Percentiles rank a stretch among this genome's conserved stretches.
phyloP scores from a whole-genome alignment of 2,797 vertebrate genomes.

The Melanotaenia boesemani region DNA sequence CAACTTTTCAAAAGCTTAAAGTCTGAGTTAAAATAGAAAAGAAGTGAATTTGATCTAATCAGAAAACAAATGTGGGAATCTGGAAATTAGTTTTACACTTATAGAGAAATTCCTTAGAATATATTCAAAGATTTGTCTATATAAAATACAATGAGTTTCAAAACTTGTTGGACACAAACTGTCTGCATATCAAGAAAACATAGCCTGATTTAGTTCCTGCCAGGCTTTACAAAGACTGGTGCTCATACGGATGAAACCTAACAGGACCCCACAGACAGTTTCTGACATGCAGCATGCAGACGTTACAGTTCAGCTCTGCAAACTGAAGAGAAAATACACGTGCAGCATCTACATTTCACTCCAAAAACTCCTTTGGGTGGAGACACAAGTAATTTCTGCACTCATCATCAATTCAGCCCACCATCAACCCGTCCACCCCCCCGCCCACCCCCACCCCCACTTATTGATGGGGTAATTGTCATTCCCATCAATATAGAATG shows the following conservation, averaged over 20 bases:
- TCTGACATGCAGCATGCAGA: neutral
- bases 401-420: conserved; percentile 4
- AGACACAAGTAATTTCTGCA: conserved; percentile 9
- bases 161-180: no score
- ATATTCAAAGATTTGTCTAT: no score
- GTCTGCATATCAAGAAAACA: no score
- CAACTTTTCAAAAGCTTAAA: no score
- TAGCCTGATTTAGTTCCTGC: no score
- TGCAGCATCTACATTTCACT: neutral
- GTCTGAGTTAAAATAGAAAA: no score
- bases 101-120: no score
- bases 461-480: neutral
- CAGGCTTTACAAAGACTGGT: neutral
- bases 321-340: no score
- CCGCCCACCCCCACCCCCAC: neutral
- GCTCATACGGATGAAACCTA: neutral
- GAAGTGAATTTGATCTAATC: no score
- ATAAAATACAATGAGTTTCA: no score
- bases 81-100: no score
- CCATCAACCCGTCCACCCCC: neutral
- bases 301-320: neutral
- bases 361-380: neutral
- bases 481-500: conserved; percentile 10
- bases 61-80: no score
- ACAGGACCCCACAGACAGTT: neutral